Percentiles rank a stretch among this genome's conserved stretches.
These are phyloP conservation scores for Polylopha cassiicola DNA, from an alignment of 2,888 invertebrate genomes.

Conservation along the genomic window DNA sequence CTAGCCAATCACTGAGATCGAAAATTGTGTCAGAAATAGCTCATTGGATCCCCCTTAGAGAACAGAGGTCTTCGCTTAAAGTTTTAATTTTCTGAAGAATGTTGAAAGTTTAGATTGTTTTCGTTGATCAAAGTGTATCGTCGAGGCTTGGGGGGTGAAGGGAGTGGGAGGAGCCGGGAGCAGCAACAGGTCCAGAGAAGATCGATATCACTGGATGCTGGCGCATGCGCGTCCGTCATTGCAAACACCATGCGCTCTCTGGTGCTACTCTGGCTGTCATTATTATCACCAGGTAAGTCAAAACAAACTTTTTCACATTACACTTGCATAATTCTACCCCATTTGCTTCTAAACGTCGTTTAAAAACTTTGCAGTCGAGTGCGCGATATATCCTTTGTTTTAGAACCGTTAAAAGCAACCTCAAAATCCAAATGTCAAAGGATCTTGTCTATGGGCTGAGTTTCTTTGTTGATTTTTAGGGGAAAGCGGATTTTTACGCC, in stretches of 20 bases:
- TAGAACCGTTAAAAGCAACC: conserved; percentile 13
- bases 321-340: background rate
- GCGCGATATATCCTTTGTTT: no score
- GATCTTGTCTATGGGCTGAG: conserved; percentile 34
- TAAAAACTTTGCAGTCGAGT: conserved; percentile 12
- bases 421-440: conserved; percentile 34
- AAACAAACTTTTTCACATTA: conserved; percentile 28
- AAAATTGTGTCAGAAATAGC: no score
- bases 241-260: conserved; percentile 62
- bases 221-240: conserved; percentile 58
- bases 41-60: conserved; percentile 20
- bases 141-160: conserved; percentile 34
- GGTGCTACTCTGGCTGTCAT: conserved; percentile 57
- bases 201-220: conserved; percentile 67
- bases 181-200: conserved; percentile 65
- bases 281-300: conserved; percentile 63
- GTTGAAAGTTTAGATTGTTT: conserved; percentile 69
- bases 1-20: no score
- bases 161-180: conserved; percentile 41
- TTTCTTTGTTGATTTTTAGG: conserved; percentile 28
- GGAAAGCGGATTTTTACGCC: conserved; percentile 1
- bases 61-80: conserved; percentile 31
- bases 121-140: conserved; percentile 56
- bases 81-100: conserved; percentile 65
- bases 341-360: conserved; percentile 8